Evolutionary conservation across 2,888 invertebrate species (phyloP).

Genomic region (Oegoconia quadripuncta): DNA sequence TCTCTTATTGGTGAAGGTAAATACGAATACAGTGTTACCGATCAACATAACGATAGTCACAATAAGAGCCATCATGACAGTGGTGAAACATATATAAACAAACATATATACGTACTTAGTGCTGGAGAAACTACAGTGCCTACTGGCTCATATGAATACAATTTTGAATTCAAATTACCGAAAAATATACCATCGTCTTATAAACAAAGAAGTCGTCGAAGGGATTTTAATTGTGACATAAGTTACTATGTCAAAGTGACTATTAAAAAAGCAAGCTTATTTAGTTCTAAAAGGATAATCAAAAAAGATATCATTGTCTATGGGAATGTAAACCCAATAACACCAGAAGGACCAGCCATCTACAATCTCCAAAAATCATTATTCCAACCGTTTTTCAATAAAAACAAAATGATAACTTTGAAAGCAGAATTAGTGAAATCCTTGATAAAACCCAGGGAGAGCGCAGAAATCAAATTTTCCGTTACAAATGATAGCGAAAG

Average conservation of each 20-base stretch:
- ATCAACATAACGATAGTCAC: conserved; percentile 12
- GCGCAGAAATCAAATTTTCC: conserved; percentile 13
- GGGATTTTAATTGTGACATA: conserved; percentile 15
- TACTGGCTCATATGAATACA: conserved; percentile 17
- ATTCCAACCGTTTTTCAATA: conserved; percentile 22
- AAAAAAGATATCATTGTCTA: conserved; percentile 21
- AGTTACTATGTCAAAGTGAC: conserved; percentile 22
- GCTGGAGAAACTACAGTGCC: background rate
- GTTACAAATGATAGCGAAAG: conserved; percentile 24
- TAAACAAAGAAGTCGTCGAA: conserved; percentile 7
- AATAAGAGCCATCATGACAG: conserved; percentile 13
- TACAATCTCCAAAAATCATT: conserved; percentile 24
- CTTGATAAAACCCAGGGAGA: conserved; percentile 16
- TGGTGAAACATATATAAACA: conserved; percentile 22
- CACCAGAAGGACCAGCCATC: conserved; percentile 13
- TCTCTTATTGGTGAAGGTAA: conserved; percentile 27
- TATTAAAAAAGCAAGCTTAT: conserved; percentile 22
- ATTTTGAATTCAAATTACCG: conserved; percentile 26
- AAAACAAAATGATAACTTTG: conserved; percentile 20
- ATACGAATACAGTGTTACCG: conserved; percentile 14
- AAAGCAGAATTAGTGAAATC: conserved; percentile 20
- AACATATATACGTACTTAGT: conserved; percentile 15
- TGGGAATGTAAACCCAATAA: conserved; percentile 15
- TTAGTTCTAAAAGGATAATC: conserved; percentile 21
- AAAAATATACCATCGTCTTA: conserved; percentile 27